These are phyloP conservation scores for Sylvia atricapilla DNA, from an alignment of 2,113 vertebrate genomes.

Conservation along the genomic window DNA sequence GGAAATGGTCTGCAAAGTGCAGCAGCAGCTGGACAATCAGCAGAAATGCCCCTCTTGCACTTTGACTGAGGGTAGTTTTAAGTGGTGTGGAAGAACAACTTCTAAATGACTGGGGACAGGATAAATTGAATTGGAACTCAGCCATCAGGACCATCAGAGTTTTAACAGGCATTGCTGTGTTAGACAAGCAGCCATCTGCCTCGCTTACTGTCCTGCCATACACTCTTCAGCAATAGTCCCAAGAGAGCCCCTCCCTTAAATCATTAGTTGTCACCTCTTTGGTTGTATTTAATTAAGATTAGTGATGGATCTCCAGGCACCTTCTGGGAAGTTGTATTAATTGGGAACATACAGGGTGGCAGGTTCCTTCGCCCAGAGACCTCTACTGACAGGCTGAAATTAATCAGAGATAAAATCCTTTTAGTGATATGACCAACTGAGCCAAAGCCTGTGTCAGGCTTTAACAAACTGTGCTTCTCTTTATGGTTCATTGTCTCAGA, in stretches of 20 bases:
- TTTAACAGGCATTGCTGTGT: neutral
- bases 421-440: constrained; percentile 31
- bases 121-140: neutral
- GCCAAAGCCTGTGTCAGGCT: neutral
- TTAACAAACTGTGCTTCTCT: neutral
- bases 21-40: neutral
- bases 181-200: constrained; percentile 4
- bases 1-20: neutral
- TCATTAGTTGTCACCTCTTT: neutral
- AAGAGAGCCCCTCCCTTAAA: neutral
- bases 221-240: neutral
- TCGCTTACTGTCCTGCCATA: neutral
- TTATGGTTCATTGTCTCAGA: constrained; percentile 12
- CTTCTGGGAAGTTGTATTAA: constrained; percentile 13
- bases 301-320: constrained; percentile 10
- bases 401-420: constrained; percentile 51
- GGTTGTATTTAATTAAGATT: constrained; percentile 12
- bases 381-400: neutral
- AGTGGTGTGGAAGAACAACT: neutral
- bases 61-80: neutral
- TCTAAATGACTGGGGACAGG: neutral
- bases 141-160: neutral
- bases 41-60: neutral
- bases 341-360: neutral
- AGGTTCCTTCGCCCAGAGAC: neutral